Base-by-base conservation (phyloP, 2,888 invertebrate genomes). In the Suillia variegata region DNA sequence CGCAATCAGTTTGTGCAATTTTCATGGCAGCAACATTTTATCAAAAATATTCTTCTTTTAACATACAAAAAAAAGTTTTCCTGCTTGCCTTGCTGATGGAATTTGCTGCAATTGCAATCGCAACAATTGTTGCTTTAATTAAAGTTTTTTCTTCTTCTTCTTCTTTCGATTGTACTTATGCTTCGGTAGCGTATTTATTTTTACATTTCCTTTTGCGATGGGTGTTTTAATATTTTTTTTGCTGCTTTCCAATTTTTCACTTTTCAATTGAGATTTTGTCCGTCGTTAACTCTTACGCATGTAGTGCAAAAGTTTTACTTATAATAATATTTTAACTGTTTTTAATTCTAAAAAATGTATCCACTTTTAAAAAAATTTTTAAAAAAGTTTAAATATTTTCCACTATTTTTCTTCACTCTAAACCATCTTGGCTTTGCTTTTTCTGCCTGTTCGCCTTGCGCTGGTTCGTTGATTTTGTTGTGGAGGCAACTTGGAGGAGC, bases 1-100 rank as follows among this genome's bases (percentile, higher is more conserved):
- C 56, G 56, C 64, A 61, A 59, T 68, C 65, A 62, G 63, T 70
- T 65, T 69, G 65, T 63, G 65, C 67, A 71, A 69, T 69, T 69
- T 71, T 71, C 71, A 70, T 69, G 64, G 62, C 67, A 64, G 62
- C 61, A 62, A 50, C 50, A 50, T 50, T 50, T 24, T 61, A 59
- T 59, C n/a, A n/a, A n/a, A n/a, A n/a, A n/a, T n/a, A n/a, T n/a
- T n/a, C n/a, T n/a, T n/a, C n/a, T n/a, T n/a, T n/a, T n/a, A n/a
- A n/a, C n/a, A n/a, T n/a, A n/a, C n/a, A n/a, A n/a, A n/a, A n/a
- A n/a, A n/a, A n/a, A n/a, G n/a, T n/a, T n/a, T n/a, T n/a, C n/a
- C n/a, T n/a, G n/a, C n/a, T n/a, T n/a, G n/a, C n/a, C n/a, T n/a
- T n/a, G n/a, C 56, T 64, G 22, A 47, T n/a, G 51, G n/a, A 38